These are phyloP conservation scores for Venturia canescens DNA, from an alignment of 1,140 invertebrate species.

Conservation along the genomic window DNA sequence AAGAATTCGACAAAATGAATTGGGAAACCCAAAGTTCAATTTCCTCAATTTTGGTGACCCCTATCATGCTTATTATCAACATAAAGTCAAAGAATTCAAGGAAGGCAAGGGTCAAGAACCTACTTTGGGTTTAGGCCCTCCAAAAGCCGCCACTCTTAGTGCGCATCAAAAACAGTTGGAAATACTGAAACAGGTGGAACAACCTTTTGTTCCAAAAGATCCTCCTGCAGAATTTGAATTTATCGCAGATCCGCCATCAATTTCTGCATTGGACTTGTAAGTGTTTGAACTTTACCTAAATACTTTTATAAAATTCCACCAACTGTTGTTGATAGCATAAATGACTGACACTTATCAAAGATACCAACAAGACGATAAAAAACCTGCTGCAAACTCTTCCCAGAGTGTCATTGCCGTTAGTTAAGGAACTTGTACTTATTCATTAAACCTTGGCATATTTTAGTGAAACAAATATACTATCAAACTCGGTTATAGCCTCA, in stretches of 20 bases:
- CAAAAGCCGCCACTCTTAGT: constrained; percentile 80
- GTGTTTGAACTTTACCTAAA: constrained; percentile 64
- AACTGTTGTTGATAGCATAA: constrained; percentile 32
- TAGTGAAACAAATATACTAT: too few species aligned
- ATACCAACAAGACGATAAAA: too few species aligned
- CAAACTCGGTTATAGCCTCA: too few species aligned
- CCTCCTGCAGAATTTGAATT: constrained; percentile 98
- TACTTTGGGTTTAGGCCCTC: constrained; percentile 62
- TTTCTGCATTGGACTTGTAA: constrained; percentile 98
- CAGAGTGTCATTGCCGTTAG: too few species aligned
- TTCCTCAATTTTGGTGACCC: constrained; percentile 98
- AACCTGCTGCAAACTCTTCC: too few species aligned
- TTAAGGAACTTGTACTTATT: constrained; percentile 31
- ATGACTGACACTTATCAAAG: too few species aligned
- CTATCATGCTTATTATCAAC: constrained; percentile 99
- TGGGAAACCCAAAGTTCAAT: constrained; percentile 98
- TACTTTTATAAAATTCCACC: neutral
- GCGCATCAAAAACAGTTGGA: constrained; percentile 92
- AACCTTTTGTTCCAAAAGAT: constrained; percentile 95
- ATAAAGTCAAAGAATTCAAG: constrained; percentile 97
- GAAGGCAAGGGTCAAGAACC: constrained; percentile 87
- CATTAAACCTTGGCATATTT: constrained; percentile 11
- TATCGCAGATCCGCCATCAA: constrained; percentile 98
- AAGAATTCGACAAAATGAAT: constrained; percentile 96
- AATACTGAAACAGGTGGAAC: constrained; percentile 90